Percentiles rank a stretch among this genome's conserved stretches.
Evolutionary conservation across 2,888 invertebrate genomes (phyloP).

Genomic region (Andrena haemorrhoa): DNA sequence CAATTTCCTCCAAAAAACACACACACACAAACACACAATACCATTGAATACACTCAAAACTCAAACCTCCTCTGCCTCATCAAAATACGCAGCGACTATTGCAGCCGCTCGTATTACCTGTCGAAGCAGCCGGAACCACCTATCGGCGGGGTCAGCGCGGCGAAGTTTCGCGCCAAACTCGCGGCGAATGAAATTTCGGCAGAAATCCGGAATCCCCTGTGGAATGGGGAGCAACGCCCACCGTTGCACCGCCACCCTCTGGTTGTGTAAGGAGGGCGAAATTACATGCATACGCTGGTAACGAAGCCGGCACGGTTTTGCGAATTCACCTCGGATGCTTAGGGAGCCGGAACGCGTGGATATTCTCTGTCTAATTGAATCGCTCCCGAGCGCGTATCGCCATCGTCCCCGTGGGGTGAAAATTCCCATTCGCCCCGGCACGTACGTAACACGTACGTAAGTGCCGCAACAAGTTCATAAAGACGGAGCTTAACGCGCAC

Average conservation of each 20-base stretch:
- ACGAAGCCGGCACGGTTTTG: conserved; percentile 18
- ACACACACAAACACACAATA: neutral
- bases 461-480: conserved; percentile 64
- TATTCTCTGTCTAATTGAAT: conserved; percentile 61
- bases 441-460: conserved; percentile 39
- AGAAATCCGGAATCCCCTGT: conserved; percentile 24
- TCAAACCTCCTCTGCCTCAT: neutral
- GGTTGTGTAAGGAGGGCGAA: neutral
- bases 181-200: neutral
- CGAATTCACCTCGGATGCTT: conserved; percentile 21
- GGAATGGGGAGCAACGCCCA: conserved; percentile 9
- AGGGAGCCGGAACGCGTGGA: conserved; percentile 16
- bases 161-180: neutral
- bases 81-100: neutral
- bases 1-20: no score
- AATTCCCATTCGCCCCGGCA: conserved; percentile 28
- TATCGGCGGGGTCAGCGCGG: neutral
- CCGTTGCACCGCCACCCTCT: conserved; percentile 9
- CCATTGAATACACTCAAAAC: neutral
- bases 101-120: neutral
- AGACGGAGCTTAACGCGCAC: conserved; percentile 32
- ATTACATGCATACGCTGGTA: conserved; percentile 31
- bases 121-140: neutral
- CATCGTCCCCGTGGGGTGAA: conserved; percentile 31
- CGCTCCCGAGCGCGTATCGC: conserved; percentile 31